Conservation (phyloP, 2,888 invertebrate genomes). For the Machimus atricapillus region DNA sequence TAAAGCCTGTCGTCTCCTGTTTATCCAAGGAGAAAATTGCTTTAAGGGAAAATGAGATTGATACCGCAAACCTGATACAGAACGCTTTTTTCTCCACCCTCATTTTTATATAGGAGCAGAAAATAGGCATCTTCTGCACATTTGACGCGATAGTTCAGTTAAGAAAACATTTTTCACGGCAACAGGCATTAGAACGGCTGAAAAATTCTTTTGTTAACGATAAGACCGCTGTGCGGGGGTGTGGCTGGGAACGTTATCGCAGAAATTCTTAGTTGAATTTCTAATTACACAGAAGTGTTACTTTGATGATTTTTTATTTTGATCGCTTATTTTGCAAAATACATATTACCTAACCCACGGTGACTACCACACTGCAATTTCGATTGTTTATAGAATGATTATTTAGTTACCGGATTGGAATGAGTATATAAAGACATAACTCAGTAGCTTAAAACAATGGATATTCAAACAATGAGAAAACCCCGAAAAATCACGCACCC, state of each 20-base stretch:
- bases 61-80: slow-evolving; percentile 5
- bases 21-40: slow-evolving; percentile 36
- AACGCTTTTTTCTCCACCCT: not conserved
- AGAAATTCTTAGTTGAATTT: not conserved
- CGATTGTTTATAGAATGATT: not conserved
- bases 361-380: not conserved
- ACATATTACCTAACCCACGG: not conserved
- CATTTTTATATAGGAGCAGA: not conserved
- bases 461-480: not conserved
- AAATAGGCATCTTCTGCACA: not conserved
- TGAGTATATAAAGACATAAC: not conserved
- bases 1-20: slow-evolving; percentile 37
- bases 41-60: slow-evolving; percentile 27
- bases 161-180: not conserved
- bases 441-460: not conserved
- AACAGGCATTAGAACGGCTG: not conserved
- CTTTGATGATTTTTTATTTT: not conserved
- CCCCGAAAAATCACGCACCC: not conserved
- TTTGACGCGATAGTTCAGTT: not conserved
- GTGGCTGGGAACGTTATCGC: not conserved
- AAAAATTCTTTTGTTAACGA: not conserved
- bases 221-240: not conserved
- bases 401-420: not conserved
- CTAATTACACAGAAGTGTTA: not conserved
- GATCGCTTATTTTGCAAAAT: not conserved